Conservation (phyloP, 2,113 vertebrate species). For the Calypte anna region DNA sequence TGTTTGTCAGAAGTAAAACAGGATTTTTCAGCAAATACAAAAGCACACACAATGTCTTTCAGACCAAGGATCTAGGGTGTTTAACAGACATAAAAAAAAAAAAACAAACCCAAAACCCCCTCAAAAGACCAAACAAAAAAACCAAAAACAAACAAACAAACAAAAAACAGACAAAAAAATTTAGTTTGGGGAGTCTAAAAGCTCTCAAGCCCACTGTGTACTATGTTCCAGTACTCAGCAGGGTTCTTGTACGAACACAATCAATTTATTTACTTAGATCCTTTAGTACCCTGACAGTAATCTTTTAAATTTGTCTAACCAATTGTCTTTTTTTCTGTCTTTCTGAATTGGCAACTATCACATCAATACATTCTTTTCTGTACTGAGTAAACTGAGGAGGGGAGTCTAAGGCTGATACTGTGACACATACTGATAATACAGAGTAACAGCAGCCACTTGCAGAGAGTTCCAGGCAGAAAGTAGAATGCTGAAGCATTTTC, state of each 20-base stretch:
- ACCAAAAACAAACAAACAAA: no score
- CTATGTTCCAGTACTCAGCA: not conserved
- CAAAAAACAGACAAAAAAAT: not conserved
- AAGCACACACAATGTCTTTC: not conserved
- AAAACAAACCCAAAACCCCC: no score
- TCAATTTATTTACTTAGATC: not conserved
- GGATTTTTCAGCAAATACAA: not conserved
- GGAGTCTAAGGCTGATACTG: not conserved
- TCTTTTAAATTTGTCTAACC: not conserved
- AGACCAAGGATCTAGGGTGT: not conserved
- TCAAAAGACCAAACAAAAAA: no score
- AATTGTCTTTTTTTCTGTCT: not conserved
- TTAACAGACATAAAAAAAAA: not conserved
- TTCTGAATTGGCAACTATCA: not conserved
- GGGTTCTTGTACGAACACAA: not conserved
- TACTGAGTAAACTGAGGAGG: not conserved
- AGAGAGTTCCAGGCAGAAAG: not conserved
- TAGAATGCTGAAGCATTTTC: not conserved
- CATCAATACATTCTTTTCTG: not conserved
- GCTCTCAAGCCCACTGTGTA: not conserved
- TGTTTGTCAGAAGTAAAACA: not conserved
- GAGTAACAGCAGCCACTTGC: not conserved
- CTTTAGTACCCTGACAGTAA: not conserved
- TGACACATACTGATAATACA: not conserved
- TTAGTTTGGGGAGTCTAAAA: not conserved